These are phyloP conservation scores for Gastracanthus pulcherrimus DNA, from an alignment of 2,888 invertebrate species.

Conservation along the genomic window DNA sequence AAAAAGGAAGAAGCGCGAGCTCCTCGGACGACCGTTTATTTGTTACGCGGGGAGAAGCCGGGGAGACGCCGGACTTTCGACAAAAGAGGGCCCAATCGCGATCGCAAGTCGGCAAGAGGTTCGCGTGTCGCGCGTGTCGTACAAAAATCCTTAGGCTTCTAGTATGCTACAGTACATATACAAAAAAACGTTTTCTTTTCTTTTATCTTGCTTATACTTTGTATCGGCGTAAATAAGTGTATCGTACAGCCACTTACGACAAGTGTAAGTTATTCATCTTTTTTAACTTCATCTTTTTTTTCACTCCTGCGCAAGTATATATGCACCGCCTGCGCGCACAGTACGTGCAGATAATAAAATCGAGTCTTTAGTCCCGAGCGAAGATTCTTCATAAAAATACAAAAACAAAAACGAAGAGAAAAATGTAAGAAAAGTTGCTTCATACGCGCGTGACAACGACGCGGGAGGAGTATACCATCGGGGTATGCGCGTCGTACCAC, in stretches of 20 bases:
- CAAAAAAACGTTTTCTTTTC: constrained; percentile 64
- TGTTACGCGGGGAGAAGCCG: too few relatives aligned
- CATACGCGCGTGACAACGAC: constrained; percentile 33
- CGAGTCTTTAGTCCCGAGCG: constrained; percentile 7
- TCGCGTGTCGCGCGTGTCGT: constrained; percentile 70
- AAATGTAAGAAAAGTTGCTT: constrained; percentile 27
- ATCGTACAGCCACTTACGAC: constrained; percentile 59
- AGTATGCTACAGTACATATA: constrained; percentile 76
- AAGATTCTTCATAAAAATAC: neutral
- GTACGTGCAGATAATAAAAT: constrained; percentile 9
- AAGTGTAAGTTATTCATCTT: constrained; percentile 16
- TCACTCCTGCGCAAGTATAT: neutral
- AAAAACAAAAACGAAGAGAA: constrained; percentile 43
- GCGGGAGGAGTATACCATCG: constrained; percentile 6
- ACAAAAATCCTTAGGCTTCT: constrained; percentile 68
- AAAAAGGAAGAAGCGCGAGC: neutral
- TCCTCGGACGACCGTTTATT: neutral
- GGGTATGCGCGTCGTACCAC: too few relatives aligned
- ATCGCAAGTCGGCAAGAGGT: constrained; percentile 36
- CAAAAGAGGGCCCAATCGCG: constrained; percentile 76
- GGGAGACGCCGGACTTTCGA: constrained; percentile 74
- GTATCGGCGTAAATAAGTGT: constrained; percentile 62
- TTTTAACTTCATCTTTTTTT: neutral
- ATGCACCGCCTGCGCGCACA: constrained; percentile 22
- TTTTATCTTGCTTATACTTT: constrained; percentile 61